Conservation (phyloP, 2,888 invertebrate genomes). For the Pecten maximus region DNA sequence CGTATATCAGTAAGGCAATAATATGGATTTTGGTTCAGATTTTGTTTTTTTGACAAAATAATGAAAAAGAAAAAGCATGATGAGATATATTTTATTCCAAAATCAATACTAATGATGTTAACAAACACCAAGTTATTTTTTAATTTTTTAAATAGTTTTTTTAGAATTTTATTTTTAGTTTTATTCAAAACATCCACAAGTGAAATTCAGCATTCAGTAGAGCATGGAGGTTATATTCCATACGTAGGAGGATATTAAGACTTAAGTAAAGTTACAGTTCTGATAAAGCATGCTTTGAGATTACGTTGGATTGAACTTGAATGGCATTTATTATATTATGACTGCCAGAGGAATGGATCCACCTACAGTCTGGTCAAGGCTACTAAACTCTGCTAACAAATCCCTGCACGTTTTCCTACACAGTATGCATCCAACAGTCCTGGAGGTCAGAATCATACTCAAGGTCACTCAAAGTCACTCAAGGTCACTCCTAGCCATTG, state of each 20-base stretch:
- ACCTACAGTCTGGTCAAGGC: constrained; percentile 23
- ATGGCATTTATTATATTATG: not conserved
- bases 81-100: not conserved
- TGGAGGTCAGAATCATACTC: not conserved
- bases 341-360: constrained; percentile 22
- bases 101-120: constrained; percentile 11
- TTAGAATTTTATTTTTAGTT: constrained; percentile 34
- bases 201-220: not conserved
- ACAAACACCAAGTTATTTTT: constrained; percentile 26
- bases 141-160: not conserved
- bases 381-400: constrained; percentile 35
- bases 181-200: not conserved
- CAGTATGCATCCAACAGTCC: not conserved
- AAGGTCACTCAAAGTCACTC: not conserved
- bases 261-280: not conserved
- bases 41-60: not conserved
- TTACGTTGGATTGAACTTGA: not conserved
- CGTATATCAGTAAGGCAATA: not conserved
- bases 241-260: not conserved
- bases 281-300: not conserved
- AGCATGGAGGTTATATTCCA: not conserved
- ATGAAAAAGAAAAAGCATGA: not conserved
- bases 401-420: constrained; percentile 31
- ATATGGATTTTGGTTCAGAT: not conserved
- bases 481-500: too few species aligned